Percentiles rank a stretch among this genome's conserved stretches.
phyloP scores from a whole-genome alignment of 1,140 invertebrate species.

The Melitaea cinxia region DNA sequence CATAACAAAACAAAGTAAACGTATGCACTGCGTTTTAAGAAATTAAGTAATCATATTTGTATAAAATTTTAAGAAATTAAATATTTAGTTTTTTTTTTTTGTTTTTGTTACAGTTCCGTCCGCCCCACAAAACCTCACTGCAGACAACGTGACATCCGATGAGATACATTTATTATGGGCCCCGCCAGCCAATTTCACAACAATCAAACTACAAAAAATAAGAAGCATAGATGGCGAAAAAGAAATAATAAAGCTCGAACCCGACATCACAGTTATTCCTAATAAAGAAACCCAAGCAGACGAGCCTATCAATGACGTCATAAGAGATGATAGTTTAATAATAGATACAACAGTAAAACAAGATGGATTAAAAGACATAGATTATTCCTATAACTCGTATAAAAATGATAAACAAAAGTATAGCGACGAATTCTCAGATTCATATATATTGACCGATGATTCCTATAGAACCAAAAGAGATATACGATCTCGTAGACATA shows the following conservation, averaged over 20 bases:
- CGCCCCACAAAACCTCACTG: constrained; percentile 90
- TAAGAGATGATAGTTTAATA: constrained; percentile 35
- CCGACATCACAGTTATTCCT: constrained; percentile 40
- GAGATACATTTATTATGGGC: constrained; percentile 91
- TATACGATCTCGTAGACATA: constrained; percentile 62
- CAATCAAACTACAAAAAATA: constrained; percentile 76
- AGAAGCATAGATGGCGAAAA: constrained; percentile 50
- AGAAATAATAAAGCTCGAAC: constrained; percentile 39
- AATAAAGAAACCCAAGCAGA: constrained; percentile 58
- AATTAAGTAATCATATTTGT: no score
- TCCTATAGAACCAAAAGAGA: constrained; percentile 57
- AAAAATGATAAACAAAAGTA: constrained; percentile 60
- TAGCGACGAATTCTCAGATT: constrained; percentile 60
- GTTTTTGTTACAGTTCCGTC: constrained; percentile 86
- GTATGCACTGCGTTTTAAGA: no score
- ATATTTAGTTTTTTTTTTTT: constrained; percentile 5
- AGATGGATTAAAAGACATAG: constrained; percentile 50
- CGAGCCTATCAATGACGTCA: constrained; percentile 48
- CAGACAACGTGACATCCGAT: constrained; percentile 87
- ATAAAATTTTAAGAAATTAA: background rate
- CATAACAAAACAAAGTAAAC: no score
- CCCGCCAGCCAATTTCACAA: constrained; percentile 87
- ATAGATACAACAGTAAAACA: constrained; percentile 37
- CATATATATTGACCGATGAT: constrained; percentile 53
- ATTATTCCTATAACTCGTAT: constrained; percentile 57